A percentile compares a stretch with the other conserved stretches of the same genome.
phyloP scores from a whole-genome alignment of 2,888 invertebrate genomes.

The Callyntrura sp. region DNA sequence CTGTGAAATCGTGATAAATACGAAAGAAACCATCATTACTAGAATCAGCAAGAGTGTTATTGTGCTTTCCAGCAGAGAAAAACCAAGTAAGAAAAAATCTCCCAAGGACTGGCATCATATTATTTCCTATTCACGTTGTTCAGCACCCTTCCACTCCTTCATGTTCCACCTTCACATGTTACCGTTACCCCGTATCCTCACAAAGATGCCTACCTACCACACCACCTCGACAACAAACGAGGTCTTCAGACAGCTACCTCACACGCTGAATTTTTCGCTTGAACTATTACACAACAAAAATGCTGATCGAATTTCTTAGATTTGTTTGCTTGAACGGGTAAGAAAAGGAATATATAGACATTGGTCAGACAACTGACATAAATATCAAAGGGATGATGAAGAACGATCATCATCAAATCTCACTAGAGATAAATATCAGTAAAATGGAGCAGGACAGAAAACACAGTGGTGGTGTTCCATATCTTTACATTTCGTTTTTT shows the following conservation, averaged over 20 bases:
- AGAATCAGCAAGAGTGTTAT: constrained; percentile 45
- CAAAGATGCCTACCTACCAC: background rate
- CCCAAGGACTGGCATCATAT: background rate
- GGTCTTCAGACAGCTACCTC: constrained; percentile 33
- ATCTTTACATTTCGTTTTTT: background rate
- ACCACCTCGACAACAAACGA: too few species aligned
- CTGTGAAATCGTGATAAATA: constrained; percentile 56
- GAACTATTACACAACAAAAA: constrained; percentile 43
- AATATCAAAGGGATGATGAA: constrained; percentile 54
- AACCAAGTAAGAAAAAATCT: constrained; percentile 3
- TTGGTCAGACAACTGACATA: constrained; percentile 66
- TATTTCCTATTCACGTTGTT: constrained; percentile 5
- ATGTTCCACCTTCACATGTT: background rate
- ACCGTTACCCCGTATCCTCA: background rate
- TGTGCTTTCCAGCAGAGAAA: constrained; percentile 33
- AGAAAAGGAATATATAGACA: constrained; percentile 56
- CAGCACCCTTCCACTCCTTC: background rate
- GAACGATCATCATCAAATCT: constrained; percentile 24
- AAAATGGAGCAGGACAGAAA: background rate
- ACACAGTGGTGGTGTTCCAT: background rate
- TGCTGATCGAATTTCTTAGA: constrained; percentile 62
- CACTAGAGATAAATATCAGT: background rate
- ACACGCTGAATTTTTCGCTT: constrained; percentile 57
- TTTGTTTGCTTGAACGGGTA: constrained; percentile 49
- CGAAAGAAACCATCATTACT: constrained; percentile 63